Percentiles rank a stretch among this genome's conserved stretches.
phyloP scores from a whole-genome alignment of 2,888 invertebrate species.

The Callyntrura sp. region DNA sequence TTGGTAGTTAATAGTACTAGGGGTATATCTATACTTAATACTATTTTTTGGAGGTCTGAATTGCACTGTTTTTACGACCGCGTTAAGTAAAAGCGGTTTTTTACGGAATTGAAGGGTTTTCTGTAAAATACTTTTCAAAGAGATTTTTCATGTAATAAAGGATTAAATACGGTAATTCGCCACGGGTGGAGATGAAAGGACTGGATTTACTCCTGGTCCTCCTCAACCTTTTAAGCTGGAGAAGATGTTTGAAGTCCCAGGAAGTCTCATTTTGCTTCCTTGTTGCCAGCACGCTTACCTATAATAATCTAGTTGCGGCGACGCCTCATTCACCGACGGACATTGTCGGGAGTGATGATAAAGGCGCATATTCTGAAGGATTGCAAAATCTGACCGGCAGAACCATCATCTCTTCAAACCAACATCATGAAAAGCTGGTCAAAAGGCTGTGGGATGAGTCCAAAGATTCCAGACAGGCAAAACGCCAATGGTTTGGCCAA shows the following conservation, averaged over 20 bases:
- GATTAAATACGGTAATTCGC: slow-evolving; percentile 45
- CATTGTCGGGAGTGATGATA: slow-evolving; percentile 23
- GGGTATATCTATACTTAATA: too few species aligned
- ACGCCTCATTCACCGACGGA: slow-evolving; percentile 17
- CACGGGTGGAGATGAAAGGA: slow-evolving; percentile 79
- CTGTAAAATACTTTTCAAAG: too few species aligned
- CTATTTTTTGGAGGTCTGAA: too few species aligned
- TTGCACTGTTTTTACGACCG: too few species aligned
- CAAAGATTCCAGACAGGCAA: slow-evolving; percentile 32
- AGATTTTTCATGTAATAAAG: slow-evolving; percentile 68
- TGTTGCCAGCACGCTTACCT: neutral
- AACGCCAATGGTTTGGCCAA: slow-evolving; percentile 49
- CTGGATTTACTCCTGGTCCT: slow-evolving; percentile 81
- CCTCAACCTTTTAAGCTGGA: slow-evolving; percentile 80
- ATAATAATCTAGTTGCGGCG: neutral
- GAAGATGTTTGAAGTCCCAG: slow-evolving; percentile 76
- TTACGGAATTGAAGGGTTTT: too few species aligned
- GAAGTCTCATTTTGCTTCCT: slow-evolving; percentile 1
- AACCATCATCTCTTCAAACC: slow-evolving; percentile 34
- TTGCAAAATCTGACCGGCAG: slow-evolving; percentile 60
- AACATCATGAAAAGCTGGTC: slow-evolving; percentile 59
- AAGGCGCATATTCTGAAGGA: slow-evolving; percentile 28
- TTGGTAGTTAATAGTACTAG: too few species aligned
- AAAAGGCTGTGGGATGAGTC: slow-evolving; percentile 51
- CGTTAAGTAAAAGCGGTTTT: too few species aligned